Base-by-base conservation (phyloP, 1,140 invertebrate genomes). In the Colletes latitarsis region DNA sequence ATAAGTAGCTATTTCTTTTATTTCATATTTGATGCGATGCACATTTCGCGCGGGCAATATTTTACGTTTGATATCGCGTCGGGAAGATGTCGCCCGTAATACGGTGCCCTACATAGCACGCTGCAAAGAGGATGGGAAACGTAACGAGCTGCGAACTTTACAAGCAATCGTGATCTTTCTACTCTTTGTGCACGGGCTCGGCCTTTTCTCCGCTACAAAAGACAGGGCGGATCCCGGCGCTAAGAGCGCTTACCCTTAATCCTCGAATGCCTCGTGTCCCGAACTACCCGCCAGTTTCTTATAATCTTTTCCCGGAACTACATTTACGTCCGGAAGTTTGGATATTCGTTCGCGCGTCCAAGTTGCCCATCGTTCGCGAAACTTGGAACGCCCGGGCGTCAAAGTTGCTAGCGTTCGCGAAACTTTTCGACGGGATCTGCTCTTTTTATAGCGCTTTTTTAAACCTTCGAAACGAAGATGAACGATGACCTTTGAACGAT, bases 231-330 rank as follows among this genome's bases (percentile, higher is more conserved):
- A 57, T 57, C 55, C 8, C 5, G 5, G 55, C 17, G 55, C 17
- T n/a, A 57, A 57, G 17, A 57, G 55, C 55, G 55, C 55, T 57
- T 57, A 57, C 55, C 55, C 55, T 57, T 57, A 57, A 57, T 57
- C 55, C 55, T n/a, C 5, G 17, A n/a, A 57, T 17, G 55, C 55
- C 17, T n/a, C 15, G 55, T 53, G 15, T 53, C 52, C 55, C 17
- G 14, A n/a, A 17, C 55, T n/a, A n/a, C 55, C 55, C 55, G 15
- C 55, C 5, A 6, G 17, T n/a, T 30, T 57, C 55, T 57, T n/a
- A 4, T 57, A 57, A 57, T 57, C 55, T 57, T 41, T n/a, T 19
- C 30, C 6, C 8, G 8, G 55, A 57, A 57, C 15, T 57, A 19
- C 55, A 17, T 57, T 57, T 17, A 57, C 55, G 55, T 19, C 17